A percentile compares a stretch with the other conserved stretches of the same genome.
Evolutionary conservation across 2,888 invertebrate genomes (phyloP).

Genomic region (Lasioglossum villosulum): DNA sequence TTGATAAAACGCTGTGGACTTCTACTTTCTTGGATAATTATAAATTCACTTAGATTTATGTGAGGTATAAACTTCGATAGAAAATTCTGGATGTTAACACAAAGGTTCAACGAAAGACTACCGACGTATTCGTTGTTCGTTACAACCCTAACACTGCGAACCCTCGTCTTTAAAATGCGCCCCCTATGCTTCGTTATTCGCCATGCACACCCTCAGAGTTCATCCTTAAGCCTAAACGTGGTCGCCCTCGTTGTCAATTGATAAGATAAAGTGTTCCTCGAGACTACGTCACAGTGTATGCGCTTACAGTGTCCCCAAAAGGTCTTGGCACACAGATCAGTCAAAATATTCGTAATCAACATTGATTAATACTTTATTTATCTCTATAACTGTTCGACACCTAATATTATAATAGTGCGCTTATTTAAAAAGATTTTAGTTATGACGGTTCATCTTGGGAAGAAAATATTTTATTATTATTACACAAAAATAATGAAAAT

Average conservation of each 20-base stretch:
- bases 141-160: background rate
- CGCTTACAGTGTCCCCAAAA: background rate
- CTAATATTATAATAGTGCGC: too few relatives aligned
- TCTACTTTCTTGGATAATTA: background rate
- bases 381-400: too few relatives aligned
- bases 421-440: too few relatives aligned
- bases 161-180: background rate
- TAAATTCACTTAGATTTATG: background rate
- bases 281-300: background rate
- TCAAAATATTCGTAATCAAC: too few relatives aligned
- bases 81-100: background rate
- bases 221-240: background rate
- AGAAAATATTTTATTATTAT: too few relatives aligned
- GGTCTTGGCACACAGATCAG: background rate
- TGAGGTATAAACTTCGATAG: background rate
- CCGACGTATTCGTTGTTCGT: background rate
- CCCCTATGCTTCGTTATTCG: background rate
- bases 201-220: background rate
- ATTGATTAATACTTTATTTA: too few relatives aligned
- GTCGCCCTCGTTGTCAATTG: background rate
- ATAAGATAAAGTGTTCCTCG: background rate
- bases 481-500: too few relatives aligned
- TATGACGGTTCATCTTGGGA: too few relatives aligned
- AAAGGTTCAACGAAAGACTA: background rate
- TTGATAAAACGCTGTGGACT: background rate